A percentile compares a stretch with the other conserved stretches of the same genome.
phyloP scores from a whole-genome alignment of 2,113 vertebrate genomes.

The Corythornis vintsioides region DNA sequence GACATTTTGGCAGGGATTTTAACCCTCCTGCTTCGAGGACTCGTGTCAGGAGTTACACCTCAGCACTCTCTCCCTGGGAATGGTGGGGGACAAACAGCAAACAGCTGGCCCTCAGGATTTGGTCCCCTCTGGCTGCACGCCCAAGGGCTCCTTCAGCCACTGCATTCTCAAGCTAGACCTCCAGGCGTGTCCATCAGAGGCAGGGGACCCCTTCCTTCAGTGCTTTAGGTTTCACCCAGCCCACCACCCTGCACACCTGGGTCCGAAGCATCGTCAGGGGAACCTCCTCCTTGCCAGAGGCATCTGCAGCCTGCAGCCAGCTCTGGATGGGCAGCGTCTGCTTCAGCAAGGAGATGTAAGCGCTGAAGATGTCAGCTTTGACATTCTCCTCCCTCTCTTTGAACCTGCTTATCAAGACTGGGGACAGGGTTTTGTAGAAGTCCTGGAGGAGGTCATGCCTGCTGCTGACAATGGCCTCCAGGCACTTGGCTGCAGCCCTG shows the following conservation, averaged over 20 bases:
- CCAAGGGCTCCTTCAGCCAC: neutral
- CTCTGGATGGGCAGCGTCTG: constrained; percentile 80
- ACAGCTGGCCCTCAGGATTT: neutral
- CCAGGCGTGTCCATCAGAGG: fast-evolving
- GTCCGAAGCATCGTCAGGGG: constrained; percentile 79
- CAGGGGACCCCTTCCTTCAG: fast-evolving
- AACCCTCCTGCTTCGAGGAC: neutral
- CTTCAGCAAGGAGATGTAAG: constrained; percentile 86
- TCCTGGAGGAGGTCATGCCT: constrained; percentile 85
- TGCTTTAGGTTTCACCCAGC: neutral
- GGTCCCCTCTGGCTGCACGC: neutral
- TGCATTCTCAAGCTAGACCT: neutral
- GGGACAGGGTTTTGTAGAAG: constrained; percentile 84
- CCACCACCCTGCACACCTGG: constrained; percentile 74
- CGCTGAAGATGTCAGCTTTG: constrained; percentile 86
- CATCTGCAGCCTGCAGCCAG: constrained; percentile 56
- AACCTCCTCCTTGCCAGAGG: constrained; percentile 71
- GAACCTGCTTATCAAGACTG: constrained; percentile 86
- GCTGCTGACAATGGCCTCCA: constrained; percentile 85
- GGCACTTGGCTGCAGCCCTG: constrained; percentile 88
- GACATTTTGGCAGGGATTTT: neutral
- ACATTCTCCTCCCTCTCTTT: constrained; percentile 95
- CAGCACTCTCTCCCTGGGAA: fast-evolving
- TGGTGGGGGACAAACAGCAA: neutral
- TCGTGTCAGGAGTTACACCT: neutral